Percentiles rank a stretch among this genome's conserved stretches.
Evolutionary conservation across 1,140 invertebrate genomes (phyloP).

Genomic region (Asbolus verrucosus): DNA sequence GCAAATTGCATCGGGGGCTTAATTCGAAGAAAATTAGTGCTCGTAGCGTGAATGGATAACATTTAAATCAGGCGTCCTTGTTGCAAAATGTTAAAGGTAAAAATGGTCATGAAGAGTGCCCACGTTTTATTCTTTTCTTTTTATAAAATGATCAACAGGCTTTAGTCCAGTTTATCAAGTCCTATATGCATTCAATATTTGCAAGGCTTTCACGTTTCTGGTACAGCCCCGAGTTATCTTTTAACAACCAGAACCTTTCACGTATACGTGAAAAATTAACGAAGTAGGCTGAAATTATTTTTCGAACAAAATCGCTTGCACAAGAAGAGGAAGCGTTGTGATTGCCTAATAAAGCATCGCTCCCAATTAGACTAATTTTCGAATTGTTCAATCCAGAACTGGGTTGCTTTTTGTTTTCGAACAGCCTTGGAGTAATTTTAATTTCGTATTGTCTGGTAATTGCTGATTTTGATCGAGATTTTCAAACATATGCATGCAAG

Average conservation of each 20-base stretch:
- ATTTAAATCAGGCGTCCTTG: constrained; percentile 39
- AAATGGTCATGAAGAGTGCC: constrained; percentile 16
- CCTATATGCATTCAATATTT: not conserved
- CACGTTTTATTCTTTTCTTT: constrained; percentile 15
- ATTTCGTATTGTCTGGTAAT: too few relatives aligned
- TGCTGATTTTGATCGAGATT: not conserved
- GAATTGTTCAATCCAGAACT: too few relatives aligned
- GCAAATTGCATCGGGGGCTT: constrained; percentile 1
- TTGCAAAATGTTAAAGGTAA: constrained; percentile 41
- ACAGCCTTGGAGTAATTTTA: too few relatives aligned
- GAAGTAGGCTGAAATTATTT: not conserved
- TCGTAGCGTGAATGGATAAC: constrained; percentile 14
- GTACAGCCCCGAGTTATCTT: not conserved
- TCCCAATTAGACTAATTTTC: too few relatives aligned
- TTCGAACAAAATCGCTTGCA: not conserved
- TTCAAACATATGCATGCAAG: constrained; percentile 13
- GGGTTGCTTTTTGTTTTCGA: too few relatives aligned
- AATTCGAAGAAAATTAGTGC: constrained; percentile 1
- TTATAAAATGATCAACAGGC: constrained; percentile 4
- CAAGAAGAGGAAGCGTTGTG: not conserved
- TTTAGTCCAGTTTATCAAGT: constrained; percentile 14
- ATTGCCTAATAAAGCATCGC: not conserved
- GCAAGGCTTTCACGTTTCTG: constrained; percentile 11
- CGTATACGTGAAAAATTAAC: not conserved
- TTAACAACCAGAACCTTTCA: not conserved